Conservation (phyloP, 2,888 invertebrate genomes). For the Ceraclea dissimilis region DNA sequence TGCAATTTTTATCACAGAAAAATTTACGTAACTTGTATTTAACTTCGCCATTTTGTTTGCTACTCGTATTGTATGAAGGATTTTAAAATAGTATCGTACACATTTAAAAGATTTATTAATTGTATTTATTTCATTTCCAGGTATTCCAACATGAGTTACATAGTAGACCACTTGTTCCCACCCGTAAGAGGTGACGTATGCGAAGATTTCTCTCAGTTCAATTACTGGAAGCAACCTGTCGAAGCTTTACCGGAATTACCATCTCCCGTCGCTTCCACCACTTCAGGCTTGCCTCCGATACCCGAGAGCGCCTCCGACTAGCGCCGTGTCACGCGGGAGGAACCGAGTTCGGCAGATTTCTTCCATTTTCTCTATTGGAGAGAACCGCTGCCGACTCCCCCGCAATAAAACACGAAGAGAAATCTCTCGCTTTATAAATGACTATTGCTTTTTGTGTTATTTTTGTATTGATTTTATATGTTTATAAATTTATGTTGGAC, state of each 20-base stretch:
- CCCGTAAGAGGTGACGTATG: constrained; percentile 57
- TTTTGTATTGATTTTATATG: no score
- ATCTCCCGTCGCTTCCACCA: constrained; percentile 29
- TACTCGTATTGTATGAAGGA: no score
- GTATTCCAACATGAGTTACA: constrained; percentile 88
- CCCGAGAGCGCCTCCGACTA: constrained; percentile 22
- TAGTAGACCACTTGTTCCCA: constrained; percentile 95
- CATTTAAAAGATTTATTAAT: constrained; percentile 10
- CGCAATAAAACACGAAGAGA: not conserved
- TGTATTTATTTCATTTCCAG: constrained; percentile 48
- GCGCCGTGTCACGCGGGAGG: not conserved
- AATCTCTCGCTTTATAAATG: not conserved
- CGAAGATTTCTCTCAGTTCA: constrained; percentile 74
- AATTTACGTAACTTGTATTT: no score
- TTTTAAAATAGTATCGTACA: no score
- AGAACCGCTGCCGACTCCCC: not conserved
- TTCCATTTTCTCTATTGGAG: constrained; percentile 4
- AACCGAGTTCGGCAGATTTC: not conserved
- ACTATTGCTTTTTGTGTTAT: not conserved
- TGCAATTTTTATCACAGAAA: no score
- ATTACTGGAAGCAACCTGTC: constrained; percentile 90
- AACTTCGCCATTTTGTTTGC: no score
- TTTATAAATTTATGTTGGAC: no score
- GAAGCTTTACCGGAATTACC: constrained; percentile 34
- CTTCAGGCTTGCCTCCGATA: constrained; percentile 25